Conservation (phyloP, 2,797 vertebrate genomes). For the Pipistrellus nathusii region DNA sequence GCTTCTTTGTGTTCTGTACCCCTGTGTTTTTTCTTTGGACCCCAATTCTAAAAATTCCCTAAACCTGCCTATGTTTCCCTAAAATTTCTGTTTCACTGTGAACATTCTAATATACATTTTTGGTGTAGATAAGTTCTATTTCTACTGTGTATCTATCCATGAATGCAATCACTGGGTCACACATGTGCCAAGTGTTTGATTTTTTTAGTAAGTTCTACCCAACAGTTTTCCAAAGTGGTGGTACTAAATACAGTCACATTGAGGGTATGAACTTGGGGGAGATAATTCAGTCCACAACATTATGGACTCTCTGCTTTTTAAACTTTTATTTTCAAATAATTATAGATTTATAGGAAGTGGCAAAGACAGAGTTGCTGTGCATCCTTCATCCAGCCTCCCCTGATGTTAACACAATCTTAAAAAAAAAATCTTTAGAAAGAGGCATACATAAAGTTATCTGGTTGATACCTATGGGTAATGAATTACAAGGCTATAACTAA, state of each 20-base stretch:
- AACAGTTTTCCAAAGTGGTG: not conserved
- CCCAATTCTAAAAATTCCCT: too few relatives aligned
- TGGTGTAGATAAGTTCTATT: not conserved
- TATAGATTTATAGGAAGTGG: not conserved
- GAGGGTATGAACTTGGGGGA: not conserved
- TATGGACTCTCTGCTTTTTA: not conserved
- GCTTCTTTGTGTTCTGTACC: too few relatives aligned
- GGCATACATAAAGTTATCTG: not conserved
- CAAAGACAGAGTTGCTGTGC: not conserved
- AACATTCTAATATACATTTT: not conserved
- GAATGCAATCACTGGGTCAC: not conserved
- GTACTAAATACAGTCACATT: not conserved
- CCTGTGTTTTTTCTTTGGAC: too few relatives aligned
- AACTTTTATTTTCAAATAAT: constrained; percentile 42
- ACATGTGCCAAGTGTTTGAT: not conserved
- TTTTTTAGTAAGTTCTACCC: not conserved
- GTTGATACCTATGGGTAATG: not conserved
- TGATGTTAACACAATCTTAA: not conserved
- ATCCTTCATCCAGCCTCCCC: not conserved
- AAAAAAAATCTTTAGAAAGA: not conserved
- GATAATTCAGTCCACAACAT: not conserved
- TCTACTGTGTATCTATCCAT: not conserved
- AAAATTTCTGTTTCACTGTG: not conserved
- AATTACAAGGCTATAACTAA: not conserved
- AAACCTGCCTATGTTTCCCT: too few relatives aligned